These are phyloP conservation scores for Arrhopalites spinosus DNA, from an alignment of 2,888 invertebrate genomes.

Conservation along the genomic window DNA sequence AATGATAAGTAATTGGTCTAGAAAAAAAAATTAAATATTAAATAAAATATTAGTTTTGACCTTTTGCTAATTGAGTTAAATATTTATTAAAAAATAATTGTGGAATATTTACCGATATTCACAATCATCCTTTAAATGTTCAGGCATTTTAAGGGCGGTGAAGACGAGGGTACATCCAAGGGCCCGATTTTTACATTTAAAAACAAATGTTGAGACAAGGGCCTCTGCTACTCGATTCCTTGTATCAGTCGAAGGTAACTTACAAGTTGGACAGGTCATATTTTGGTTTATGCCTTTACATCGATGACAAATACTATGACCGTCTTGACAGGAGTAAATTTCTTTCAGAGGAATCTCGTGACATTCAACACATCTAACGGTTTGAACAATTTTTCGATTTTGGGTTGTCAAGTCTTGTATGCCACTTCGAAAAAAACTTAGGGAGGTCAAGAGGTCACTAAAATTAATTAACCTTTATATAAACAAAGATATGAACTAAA, in stretches of 20 bases:
- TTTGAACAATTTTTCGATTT: no score
- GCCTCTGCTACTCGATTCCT: constrained; percentile 28
- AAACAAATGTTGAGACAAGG: constrained; percentile 25
- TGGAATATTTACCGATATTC: constrained; percentile 14
- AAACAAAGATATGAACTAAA: no score
- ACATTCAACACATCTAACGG: constrained; percentile 25
- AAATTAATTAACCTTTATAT: no score
- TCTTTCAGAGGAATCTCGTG: constrained; percentile 20
- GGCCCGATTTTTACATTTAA: constrained; percentile 14
- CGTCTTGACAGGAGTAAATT: constrained; percentile 18
- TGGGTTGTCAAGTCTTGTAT: no score
- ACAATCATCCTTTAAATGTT: constrained; percentile 12
- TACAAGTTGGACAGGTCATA: constrained; percentile 6
- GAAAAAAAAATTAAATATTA: neutral
- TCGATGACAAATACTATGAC: constrained; percentile 13
- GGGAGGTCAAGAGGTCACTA: no score
- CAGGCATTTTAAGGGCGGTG: neutral
- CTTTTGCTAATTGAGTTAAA: no score
- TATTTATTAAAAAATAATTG: neutral
- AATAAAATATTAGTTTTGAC: neutral
- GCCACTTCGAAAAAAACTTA: no score
- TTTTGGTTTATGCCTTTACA: neutral
- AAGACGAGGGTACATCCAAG: constrained; percentile 14
- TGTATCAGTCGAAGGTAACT: constrained; percentile 2
- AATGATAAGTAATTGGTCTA: constrained; percentile 6